Base-by-base conservation (phyloP, 2,888 invertebrate species). In the Crematogaster levior region DNA sequence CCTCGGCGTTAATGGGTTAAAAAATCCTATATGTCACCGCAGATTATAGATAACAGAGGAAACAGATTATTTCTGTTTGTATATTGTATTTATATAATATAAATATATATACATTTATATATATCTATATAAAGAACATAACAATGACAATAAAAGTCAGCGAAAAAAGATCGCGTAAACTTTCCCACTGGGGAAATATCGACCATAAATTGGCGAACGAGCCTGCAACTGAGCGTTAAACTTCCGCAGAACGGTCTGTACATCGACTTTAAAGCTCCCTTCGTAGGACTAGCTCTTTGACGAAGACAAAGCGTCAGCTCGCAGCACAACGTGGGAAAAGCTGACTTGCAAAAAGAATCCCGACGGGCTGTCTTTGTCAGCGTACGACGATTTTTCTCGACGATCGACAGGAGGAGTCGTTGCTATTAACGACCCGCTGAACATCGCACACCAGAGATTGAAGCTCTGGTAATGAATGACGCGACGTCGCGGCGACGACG, bases 341-440 rank as follows among this genome's bases (percentile, higher is more conserved):
- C 61, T 61, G 61, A 74, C 48, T 74, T 34, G 74, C 61, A 74
- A 74, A 74, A 74, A 74, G 74, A 74, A 74, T 74, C 74, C 27
- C 48, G 61, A 6, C 4, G 34, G 37, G 48, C 61, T 74, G 74
- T 74, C 74, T 74, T 74, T 74, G 74, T 74, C 61, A 61, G 61
- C 48, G 74, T 48, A 61, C 61, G 61, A 74, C 60, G 73, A 74
- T 74, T 74, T 74, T 74, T 74, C 74, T 74, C 24, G 61, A 61
- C 74, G 74, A 74, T 61, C 61, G 74, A 74, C 61, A 48, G 61
- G 74, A 74, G 48, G 61, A 74, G 48, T 61, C 48, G 48, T 7
- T 37, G 74, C 74, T 74, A 61, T 74, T 74, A 61, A 74, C 74
- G 74, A 61, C 34, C 72, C 48, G 34, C 24, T 60, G 74, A 74